Conservation (phyloP, 2,888 invertebrate species). For the Heteromurus nitidus region DNA sequence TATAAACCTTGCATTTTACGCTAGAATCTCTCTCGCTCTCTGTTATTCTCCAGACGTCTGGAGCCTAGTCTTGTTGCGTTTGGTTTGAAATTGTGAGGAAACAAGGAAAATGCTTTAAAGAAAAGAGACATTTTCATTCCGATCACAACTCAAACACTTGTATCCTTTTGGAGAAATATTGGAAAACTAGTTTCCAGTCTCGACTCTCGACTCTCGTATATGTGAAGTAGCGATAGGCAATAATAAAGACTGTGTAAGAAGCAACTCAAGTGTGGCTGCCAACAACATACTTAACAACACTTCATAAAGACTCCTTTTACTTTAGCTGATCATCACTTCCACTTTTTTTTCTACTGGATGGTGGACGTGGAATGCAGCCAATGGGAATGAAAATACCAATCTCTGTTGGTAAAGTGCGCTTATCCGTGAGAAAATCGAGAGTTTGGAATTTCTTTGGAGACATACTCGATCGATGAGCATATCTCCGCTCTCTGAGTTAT, state of each 20-base stretch:
- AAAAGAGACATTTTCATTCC: background rate
- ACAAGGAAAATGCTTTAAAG: slow-evolving; percentile 45
- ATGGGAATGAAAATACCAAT: slow-evolving; percentile 8
- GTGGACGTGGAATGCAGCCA: slow-evolving; percentile 24
- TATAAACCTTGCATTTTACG: too few relatives aligned
- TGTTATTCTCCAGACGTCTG: slow-evolving; percentile 19
- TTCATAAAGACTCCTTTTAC: too few relatives aligned
- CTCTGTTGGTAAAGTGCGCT: slow-evolving; percentile 5
- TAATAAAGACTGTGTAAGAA: slow-evolving; percentile 25
- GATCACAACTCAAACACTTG: background rate
- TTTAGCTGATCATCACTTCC: slow-evolving; percentile 17
- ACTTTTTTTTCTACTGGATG: too few relatives aligned
- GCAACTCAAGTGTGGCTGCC: too few relatives aligned
- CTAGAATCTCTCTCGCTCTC: background rate
- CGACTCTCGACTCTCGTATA: too few relatives aligned
- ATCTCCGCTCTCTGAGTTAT: slow-evolving; percentile 10
- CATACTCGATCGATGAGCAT: slow-evolving; percentile 25
- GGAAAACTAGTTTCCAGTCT: slow-evolving; percentile 41
- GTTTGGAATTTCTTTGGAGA: slow-evolving; percentile 62
- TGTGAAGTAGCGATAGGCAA: background rate
- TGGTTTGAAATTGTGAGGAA: background rate
- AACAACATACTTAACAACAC: slow-evolving; percentile 37
- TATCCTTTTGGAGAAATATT: slow-evolving; percentile 15
- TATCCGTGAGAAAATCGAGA: slow-evolving; percentile 71
- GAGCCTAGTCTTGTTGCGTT: too few relatives aligned